Conservation (phyloP, 2,888 invertebrate genomes). For the Drosophila suboccidentalis region DNA sequence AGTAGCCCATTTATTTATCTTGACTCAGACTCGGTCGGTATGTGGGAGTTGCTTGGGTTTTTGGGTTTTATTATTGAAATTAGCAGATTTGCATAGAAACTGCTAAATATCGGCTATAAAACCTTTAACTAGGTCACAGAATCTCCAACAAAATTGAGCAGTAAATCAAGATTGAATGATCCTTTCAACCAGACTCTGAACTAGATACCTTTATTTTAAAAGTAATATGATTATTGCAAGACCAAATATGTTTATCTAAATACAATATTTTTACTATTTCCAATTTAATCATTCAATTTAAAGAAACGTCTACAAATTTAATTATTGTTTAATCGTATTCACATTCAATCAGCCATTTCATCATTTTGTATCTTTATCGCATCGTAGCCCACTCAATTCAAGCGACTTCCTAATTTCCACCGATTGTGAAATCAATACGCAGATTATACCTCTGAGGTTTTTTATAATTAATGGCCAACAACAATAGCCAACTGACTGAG, state of each 20-base stretch:
- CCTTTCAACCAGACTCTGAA: background rate
- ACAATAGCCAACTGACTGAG: slow-evolving; percentile 4
- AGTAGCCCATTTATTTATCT: slow-evolving; percentile 33
- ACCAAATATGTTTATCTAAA: background rate
- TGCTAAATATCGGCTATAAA: background rate
- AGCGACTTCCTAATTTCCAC: slow-evolving; percentile 61
- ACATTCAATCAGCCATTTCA: slow-evolving; percentile 26
- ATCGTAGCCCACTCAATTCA: slow-evolving; percentile 36
- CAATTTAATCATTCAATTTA: background rate
- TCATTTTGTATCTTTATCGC: slow-evolving; percentile 28
- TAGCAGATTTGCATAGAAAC: slow-evolving; percentile 15
- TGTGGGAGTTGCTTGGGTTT: slow-evolving; percentile 35
- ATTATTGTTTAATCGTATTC: background rate
- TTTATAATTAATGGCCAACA: slow-evolving; percentile 21
- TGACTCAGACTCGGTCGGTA: background rate
- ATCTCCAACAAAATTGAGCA: background rate
- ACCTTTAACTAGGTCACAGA: background rate
- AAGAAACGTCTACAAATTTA: background rate
- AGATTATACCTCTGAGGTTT: slow-evolving; percentile 13
- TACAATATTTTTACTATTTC: background rate
- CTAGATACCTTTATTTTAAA: background rate
- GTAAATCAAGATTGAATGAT: background rate
- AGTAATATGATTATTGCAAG: background rate
- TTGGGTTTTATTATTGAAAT: slow-evolving; percentile 30
- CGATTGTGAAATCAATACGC: slow-evolving; percentile 70